Conservation (phyloP, 2,888 invertebrate species). For the Seira musarum region DNA sequence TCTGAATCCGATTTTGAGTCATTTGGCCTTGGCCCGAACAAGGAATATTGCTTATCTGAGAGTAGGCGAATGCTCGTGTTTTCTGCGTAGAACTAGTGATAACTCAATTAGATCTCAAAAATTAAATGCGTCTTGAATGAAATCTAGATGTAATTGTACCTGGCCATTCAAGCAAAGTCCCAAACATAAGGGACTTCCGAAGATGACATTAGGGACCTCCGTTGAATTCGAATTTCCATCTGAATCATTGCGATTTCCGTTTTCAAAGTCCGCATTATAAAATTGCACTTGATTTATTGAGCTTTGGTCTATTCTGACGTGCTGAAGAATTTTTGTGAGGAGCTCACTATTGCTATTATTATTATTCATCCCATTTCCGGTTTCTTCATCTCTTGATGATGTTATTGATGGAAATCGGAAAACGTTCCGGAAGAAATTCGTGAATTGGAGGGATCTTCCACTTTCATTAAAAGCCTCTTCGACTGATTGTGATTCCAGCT, state of each 20-base stretch:
- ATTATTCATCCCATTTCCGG: too few relatives aligned
- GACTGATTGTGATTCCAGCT: too few relatives aligned
- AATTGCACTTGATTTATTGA: conserved; percentile 43
- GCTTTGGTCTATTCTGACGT: conserved; percentile 29
- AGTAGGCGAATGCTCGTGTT: conserved; percentile 32
- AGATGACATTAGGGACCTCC: conserved; percentile 33
- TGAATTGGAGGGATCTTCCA: too few relatives aligned
- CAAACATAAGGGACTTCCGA: conserved; percentile 50
- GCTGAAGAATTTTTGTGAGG: conserved; percentile 22
- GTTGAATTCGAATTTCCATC: conserved; percentile 25
- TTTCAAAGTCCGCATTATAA: conserved; percentile 38
- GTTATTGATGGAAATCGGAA: too few relatives aligned
- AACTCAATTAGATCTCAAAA: not conserved
- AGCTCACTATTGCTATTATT: too few relatives aligned
- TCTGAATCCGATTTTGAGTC: not conserved
- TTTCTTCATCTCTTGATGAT: too few relatives aligned
- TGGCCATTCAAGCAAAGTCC: conserved; percentile 41
- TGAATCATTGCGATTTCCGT: not conserved
- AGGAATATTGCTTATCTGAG: conserved; percentile 34
- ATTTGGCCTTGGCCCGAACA: not conserved
- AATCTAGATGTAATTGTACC: not conserved
- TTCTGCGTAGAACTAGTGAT: conserved; percentile 36
- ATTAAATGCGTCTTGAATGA: not conserved
- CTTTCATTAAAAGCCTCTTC: too few relatives aligned
- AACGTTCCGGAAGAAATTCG: too few relatives aligned